Evolutionary conservation across 2,113 vertebrate genomes (phyloP), one percentile per base, ranked within the genome.

Genomic region (Xiphophorus maculatus): DNA sequence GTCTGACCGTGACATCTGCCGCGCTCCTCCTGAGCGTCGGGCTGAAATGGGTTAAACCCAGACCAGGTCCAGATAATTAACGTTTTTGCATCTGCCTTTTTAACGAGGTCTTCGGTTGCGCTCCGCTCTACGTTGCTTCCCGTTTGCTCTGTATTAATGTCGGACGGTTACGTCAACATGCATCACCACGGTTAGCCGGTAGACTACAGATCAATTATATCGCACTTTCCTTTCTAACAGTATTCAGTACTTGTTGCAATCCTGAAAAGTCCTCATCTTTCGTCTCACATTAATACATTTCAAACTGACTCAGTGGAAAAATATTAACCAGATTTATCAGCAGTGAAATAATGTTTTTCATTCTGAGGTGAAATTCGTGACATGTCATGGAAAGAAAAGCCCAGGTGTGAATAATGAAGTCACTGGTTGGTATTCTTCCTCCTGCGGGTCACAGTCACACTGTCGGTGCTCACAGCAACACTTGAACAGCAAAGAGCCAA

Each of bases 331-430:
- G 10, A 63, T 30, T 29, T 29, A 15, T 71, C 6, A 40, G 2
- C 22, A 71, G 27, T 33, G 17, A 40, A 58, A n/a, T 10, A 61
- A 22, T 71, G 48, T 14, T 40, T 65, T 44, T 44, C 14, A 35
- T n/a, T 25, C 32, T 65, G 33, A 60, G 29, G 42, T 60, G 29
- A 29, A 61, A 71, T 22, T 17, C 42, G 12, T 58, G 33, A 33
- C 33, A 27, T 28, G 48, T 3, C 63, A 22, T 32, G 17, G 48
- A 33, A n/a, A 58, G 48, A 54, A 13, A n/a, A 70, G 30, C 48
- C 32, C 17, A 62, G 62, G 32, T 65, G 61, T 64, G 11, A 63
- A 54, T 77, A 76, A 71, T 65, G 25, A 58, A 70, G 64, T 48
- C 32, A 48, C 27, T 44, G 51, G 13, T 2, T 9, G 11, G 17